phyloP scores from a whole-genome alignment of 2,888 invertebrate genomes.

The Acronicta psi region DNA sequence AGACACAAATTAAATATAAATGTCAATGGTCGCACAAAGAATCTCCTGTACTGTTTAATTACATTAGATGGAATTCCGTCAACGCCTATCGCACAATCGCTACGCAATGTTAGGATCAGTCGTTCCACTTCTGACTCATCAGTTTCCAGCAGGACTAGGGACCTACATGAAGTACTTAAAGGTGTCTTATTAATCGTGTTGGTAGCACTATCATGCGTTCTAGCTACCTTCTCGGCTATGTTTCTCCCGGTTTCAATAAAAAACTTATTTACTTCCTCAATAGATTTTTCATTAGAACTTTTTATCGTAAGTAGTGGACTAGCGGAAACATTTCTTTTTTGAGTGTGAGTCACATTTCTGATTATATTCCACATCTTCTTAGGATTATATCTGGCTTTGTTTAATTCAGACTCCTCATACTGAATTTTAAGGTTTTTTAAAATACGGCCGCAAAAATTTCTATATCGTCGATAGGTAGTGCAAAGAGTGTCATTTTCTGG shows the following conservation, averaged over 20 bases:
- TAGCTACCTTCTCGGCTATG: not conserved
- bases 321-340: not conserved
- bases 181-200: not conserved
- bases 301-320: not conserved
- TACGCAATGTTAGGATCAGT: not conserved
- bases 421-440: constrained; percentile 12
- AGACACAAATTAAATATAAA: not conserved
- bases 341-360: not conserved
- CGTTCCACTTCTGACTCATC: not conserved
- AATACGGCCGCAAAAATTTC: constrained; percentile 7
- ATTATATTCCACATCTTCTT: not conserved
- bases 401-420: not conserved
- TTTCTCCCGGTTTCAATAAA: not conserved
- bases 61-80: not conserved
- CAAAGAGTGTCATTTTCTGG: constrained; percentile 7
- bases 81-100: not conserved
- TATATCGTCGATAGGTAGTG: constrained; percentile 10
- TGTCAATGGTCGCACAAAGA: not conserved
- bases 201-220: not conserved
- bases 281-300: not conserved
- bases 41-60: not conserved
- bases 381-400: not conserved
- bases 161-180: not conserved
- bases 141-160: not conserved
- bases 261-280: not conserved